Evolutionary conservation across 2,797 vertebrate genomes (phyloP), one percentile per base, ranked within the genome.

Genomic region (Ceyx erithaca): DNA sequence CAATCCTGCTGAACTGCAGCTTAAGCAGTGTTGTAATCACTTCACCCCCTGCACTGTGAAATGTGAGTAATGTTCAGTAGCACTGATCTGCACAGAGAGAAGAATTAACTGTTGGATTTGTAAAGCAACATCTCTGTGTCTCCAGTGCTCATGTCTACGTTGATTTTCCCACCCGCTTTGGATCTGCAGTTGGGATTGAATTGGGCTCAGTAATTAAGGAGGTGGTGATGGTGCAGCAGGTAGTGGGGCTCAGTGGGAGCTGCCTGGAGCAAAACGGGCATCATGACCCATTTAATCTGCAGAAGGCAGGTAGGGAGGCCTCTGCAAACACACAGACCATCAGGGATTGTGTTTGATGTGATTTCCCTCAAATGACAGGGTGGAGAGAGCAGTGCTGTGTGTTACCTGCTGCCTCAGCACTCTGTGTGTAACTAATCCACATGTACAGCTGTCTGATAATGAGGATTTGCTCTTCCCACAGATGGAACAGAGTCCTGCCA

Each of bases 101-200:
- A 89, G 37, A 96, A 96, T 96, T 94, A 94, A 96, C 55, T 25
- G 18, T 80, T 75, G 90, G 43, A 94, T 94, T 94, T 90, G 14
- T 79, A 62, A 90, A 95, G 76, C 84, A 75, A 75, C 43, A 7
- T 37, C 11, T 37, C 40, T 26, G 2, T 80, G 75, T 40, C 63
- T 85, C 64, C 48, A 49, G 35, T 79, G 51, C 48, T 90, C 14
- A 4, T 62, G 90, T 90, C 69, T 85, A 23, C n/a, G 4, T 31
- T 59, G 31, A 20, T 88, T 85, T 67, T 78, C 14, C 18, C 19
- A 33, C 6, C 3, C 15, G 6, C 20, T 88, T 78, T 49, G 51
- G 51, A 69, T 83, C 26, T 64, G 58, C 61, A 15, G 17, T 35
- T 15, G 9, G 22, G 48, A 66, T 66, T 92, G 81, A 83, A 35